Evolutionary conservation across 2,113 vertebrate genomes (phyloP), one percentile per base, ranked within the genome.

Genomic region (Tympanuchus pallidicinctus): DNA sequence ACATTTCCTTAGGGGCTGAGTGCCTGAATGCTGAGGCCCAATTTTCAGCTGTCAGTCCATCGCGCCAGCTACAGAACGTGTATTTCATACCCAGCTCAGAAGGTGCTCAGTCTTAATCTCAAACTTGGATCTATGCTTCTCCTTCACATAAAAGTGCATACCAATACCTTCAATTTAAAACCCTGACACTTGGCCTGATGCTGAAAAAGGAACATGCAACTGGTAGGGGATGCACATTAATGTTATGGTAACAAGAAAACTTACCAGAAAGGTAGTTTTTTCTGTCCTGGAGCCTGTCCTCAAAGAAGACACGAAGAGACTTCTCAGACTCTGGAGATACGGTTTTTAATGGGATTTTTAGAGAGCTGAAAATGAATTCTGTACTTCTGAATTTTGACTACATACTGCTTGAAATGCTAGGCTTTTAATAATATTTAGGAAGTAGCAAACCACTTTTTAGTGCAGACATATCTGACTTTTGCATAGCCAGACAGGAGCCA

Each of bases 51-150:
- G 21, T 36, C 56, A 42, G 59, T 61, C 45, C 13, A 85, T 40
- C 30, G 7, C 32, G 21, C 43, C 54, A 76, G 47, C 28, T 85
- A 47, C 38, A 64, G 72, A 52, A 71, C 4, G 5, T 38, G 50
- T 77, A 88, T 42, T 52, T 13, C 57, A 36, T 14, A 47, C 13
- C 34, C 57, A 60, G 65, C 24, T 81, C 65, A 43, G 43, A 83
- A 12, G 1, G 0, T 20, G 43, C 14, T 77, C 0, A 0, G 20
- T 3, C 3, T 84, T 67, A 30, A 56, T 77, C 67, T 82, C 30
- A 30, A 61, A 36, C 47, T 65, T 69, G 24, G 61, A 86, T 25
- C 73, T 1, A 1, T 57, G 21, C 34, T 86, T 83, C 64, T 90
- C 13, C 32, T 86, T 60, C 34, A 30, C 13, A 32, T 27, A 11